phyloP scores from a whole-genome alignment of 2,113 vertebrate genomes.

The Silurus meridionalis region DNA sequence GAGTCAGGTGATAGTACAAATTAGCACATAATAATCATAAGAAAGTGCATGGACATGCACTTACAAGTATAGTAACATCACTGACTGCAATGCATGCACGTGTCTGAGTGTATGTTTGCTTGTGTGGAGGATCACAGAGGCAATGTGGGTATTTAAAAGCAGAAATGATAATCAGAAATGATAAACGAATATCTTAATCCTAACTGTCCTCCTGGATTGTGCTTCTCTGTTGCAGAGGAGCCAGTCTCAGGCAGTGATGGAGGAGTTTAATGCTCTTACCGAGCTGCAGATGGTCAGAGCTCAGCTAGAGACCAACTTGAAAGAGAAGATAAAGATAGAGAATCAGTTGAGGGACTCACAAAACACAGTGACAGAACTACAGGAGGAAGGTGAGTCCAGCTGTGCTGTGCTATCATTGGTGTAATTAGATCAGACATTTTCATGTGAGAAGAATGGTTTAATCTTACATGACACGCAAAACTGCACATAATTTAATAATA shows the following conservation, averaged over 20 bases:
- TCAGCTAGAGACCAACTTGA: constrained; percentile 58
- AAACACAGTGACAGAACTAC: constrained; percentile 48
- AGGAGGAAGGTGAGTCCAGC: constrained; percentile 66
- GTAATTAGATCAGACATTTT: not conserved
- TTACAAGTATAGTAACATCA: not conserved
- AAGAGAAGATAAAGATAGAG: constrained; percentile 56
- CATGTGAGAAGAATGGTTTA: not conserved
- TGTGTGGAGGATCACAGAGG: not conserved
- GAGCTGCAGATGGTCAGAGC: constrained; percentile 66
- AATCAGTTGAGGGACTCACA: constrained; percentile 58
- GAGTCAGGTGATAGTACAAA: not conserved
- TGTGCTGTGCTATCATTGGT: not conserved
- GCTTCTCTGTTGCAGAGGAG: constrained; percentile 51
- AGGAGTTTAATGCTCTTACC: constrained; percentile 24
- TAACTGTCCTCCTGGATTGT: not conserved
- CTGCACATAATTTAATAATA: not conserved
- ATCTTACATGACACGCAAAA: not conserved
- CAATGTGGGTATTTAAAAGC: not conserved
- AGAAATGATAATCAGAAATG: not conserved
- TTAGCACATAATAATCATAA: not conserved
- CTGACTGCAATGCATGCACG: not conserved
- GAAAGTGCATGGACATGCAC: not conserved
- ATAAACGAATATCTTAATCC: not conserved
- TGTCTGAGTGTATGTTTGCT: not conserved
- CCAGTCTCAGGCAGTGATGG: constrained; percentile 53